Evolutionary conservation across 1,140 invertebrate genomes (phyloP).

Genomic region (Thrips palmi): DNA sequence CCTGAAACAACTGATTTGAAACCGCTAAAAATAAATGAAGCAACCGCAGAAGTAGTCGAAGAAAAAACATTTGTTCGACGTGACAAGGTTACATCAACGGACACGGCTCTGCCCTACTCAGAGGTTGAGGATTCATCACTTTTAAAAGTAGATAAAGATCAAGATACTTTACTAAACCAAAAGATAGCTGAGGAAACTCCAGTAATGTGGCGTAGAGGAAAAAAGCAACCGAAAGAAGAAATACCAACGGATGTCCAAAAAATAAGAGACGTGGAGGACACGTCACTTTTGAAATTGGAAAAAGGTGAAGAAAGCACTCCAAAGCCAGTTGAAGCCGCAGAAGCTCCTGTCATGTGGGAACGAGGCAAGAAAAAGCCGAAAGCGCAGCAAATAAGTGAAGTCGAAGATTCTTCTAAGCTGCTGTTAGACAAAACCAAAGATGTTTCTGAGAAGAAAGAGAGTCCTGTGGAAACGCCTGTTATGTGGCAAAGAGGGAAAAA

Average conservation of each 20-base stretch:
- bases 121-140: too few species aligned
- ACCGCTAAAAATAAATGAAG: slow-evolving; percentile 18
- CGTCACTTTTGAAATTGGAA: not conserved
- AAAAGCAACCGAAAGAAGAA: slow-evolving; percentile 8
- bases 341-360: slow-evolving; percentile 4
- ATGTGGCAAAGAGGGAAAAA: not conserved
- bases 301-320: slow-evolving; percentile 7
- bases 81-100: too few species aligned
- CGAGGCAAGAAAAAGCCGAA: slow-evolving; percentile 6
- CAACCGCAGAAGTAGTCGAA: slow-evolving; percentile 13
- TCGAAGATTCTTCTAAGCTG: not conserved
- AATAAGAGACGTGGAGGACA: not conserved
- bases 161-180: too few species aligned
- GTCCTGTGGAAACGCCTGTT: not conserved
- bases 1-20: too few species aligned
- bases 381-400: not conserved
- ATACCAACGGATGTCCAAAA: not conserved
- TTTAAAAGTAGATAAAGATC: too few species aligned
- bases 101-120: too few species aligned
- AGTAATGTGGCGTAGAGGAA: slow-evolving; percentile 16
- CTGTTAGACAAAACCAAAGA: not conserved
- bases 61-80: too few species aligned
- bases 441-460: not conserved
- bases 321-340: slow-evolving; percentile 14
- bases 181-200: slow-evolving; percentile 17